These are phyloP conservation scores for Thalassophryne amazonica DNA, from an alignment of 2,797 vertebrate species.

Conservation along the genomic window DNA sequence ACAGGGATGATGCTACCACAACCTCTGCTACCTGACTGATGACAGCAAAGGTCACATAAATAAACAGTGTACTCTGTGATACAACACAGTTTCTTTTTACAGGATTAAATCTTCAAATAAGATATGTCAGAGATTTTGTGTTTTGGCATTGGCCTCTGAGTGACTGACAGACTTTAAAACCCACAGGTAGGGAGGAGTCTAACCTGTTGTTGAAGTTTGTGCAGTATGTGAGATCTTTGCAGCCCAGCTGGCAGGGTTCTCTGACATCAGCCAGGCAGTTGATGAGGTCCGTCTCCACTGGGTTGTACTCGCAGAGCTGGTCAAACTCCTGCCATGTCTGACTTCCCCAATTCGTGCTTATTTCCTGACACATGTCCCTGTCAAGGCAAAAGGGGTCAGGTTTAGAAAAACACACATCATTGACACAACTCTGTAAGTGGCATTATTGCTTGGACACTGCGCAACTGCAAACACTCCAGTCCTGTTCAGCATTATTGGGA, in stretches of 20 bases:
- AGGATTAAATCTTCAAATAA: too few species aligned
- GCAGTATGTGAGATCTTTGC: constrained; percentile 94
- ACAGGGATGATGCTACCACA: too few species aligned
- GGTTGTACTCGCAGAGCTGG: constrained; percentile 94
- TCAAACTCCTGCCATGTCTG: constrained; percentile 98
- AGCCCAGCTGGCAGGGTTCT: constrained; percentile 97
- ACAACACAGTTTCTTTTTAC: too few species aligned
- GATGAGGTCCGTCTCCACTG: constrained; percentile 91
- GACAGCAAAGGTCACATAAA: too few species aligned
- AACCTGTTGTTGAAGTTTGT: constrained; percentile 99
- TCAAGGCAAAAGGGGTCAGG: background rate
- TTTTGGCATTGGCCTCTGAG: too few species aligned
- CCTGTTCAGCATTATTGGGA: too few species aligned
- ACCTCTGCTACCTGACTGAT: too few species aligned
- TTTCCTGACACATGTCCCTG: constrained; percentile 94
- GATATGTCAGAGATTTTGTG: too few species aligned
- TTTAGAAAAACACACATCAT: background rate
- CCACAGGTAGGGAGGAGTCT: background rate
- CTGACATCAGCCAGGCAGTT: constrained; percentile 95
- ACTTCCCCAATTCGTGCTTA: constrained; percentile 96
- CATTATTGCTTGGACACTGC: too few species aligned
- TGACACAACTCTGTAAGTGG: background rate
- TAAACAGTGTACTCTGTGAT: too few species aligned
- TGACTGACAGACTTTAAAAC: too few species aligned
- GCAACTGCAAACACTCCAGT: too few species aligned